Base-by-base conservation (phyloP, 2,888 invertebrate genomes). In the Alcis repandata region DNA sequence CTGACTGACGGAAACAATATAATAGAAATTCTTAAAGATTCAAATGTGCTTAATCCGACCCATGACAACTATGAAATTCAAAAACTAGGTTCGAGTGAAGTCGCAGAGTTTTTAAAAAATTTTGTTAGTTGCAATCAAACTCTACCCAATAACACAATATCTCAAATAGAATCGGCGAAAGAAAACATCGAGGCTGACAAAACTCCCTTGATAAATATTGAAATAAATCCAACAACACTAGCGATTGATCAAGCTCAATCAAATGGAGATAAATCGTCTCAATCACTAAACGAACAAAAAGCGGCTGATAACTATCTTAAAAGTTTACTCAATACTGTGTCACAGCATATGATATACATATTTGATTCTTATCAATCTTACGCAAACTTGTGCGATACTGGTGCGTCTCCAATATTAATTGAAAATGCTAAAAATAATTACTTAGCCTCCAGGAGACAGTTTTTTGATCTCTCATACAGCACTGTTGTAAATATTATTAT, bases 381-480 rank as follows among this genome's bases (percentile, higher is more conserved):
- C 45, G n/a, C 20, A 59, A 60, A 20, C 13, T 36, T 69, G 1
- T 57, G n/a, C 11, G 49, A 32, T n/a, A 59, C 15, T 45, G 46
- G 36, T 32, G 11, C 19, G n/a, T 46, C 67, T 9, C 62, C 10
- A 51, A 48, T 15, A 19, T 15, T 52, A 13, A 19, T 66, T 43
- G 62, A 69, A 22, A 51, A 22, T 2, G 68, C 70, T 43, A 64
- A 63, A 36, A 56, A 65, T 52, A 36, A 69, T 17, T 83, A 67
- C 67, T 19, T 38, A 2, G 32, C 59, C 19, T 56, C 71, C 2
- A 85, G 80, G 72, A 15, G 45, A 1, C 70, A 79, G 58, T 78
- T 74, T 59, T 87, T 79, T 64, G 72, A 77, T 56, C 57, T 79
- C n/a, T 80, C 84, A 0, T 86, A 78, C 62, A 67, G 63, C 20